A percentile compares a stretch with the other conserved stretches of the same genome.
Evolutionary conservation across 92 coral and sea anemone species (phyloP).

Genomic region (Galaxea fascicularis): DNA sequence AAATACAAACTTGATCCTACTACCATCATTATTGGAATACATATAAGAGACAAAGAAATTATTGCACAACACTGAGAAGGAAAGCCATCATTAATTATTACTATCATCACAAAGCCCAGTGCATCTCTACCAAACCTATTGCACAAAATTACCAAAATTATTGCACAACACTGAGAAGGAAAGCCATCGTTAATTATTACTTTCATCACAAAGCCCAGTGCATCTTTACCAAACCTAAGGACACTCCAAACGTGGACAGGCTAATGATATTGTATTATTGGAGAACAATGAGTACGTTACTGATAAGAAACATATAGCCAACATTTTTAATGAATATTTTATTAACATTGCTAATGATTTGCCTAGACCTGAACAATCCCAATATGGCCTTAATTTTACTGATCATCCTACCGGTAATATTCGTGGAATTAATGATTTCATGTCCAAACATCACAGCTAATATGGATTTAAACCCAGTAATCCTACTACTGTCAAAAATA

Average conservation of each 20-base stretch:
- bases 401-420: slow-evolving; percentile 1
- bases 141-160: no score
- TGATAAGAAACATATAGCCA: slow-evolving; percentile 7
- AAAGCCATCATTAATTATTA: slow-evolving; percentile 56
- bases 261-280: slow-evolving; percentile 43
- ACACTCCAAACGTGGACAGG: slow-evolving; percentile 36
- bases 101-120: slow-evolving; percentile 16
- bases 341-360: slow-evolving; percentile 30
- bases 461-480: not conserved
- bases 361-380: slow-evolving; percentile 12
- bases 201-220: slow-evolving; percentile 17
- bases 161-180: slow-evolving; percentile 50
- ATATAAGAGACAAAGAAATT: slow-evolving; percentile 55
- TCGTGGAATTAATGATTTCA: not conserved
- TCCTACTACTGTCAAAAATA: slow-evolving; percentile 3
- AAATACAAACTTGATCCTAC: slow-evolving; percentile 32
- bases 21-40: slow-evolving; percentile 32
- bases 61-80: slow-evolving; percentile 43
- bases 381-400: slow-evolving; percentile 8
- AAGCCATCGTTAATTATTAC: slow-evolving; percentile 51
- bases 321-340: slow-evolving; percentile 39
- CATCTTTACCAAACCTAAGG: not conserved
- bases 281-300: slow-evolving; percentile 16
- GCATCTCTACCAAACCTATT: slow-evolving; percentile 28
- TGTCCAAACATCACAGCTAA: slow-evolving; percentile 7